phyloP scores from a whole-genome alignment of 2,113 vertebrate genomes.

The Grammatotria lemairii region DNA sequence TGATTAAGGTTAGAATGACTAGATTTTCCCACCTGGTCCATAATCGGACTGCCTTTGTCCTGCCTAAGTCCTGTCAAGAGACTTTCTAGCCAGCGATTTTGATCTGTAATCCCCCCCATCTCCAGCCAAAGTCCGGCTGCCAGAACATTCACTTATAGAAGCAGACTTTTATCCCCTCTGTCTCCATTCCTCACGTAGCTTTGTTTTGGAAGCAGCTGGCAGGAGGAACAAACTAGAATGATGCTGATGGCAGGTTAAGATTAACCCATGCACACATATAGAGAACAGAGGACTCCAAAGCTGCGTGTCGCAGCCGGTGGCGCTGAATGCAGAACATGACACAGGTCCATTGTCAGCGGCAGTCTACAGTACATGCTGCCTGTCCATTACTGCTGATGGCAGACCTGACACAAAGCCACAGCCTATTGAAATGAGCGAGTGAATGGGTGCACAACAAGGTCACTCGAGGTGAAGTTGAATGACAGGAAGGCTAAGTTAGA shows the following conservation, averaged over 20 bases:
- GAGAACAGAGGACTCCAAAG: background rate
- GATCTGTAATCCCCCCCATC: background rate
- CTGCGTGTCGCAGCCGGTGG: background rate
- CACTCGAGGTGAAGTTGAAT: constrained; percentile 35
- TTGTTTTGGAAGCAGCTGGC: background rate
- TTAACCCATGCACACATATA: background rate
- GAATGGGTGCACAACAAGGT: constrained; percentile 43
- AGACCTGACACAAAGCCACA: constrained; percentile 47
- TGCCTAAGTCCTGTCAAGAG: background rate
- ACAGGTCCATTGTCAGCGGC: constrained; percentile 39
- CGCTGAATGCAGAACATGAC: constrained; percentile 45
- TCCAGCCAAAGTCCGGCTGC: background rate
- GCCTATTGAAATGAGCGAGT: constrained; percentile 33
- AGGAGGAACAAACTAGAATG: constrained; percentile 24
- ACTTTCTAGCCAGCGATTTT: background rate
- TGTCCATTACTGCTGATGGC: constrained; percentile 56
- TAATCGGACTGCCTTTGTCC: background rate
- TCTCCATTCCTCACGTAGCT: background rate
- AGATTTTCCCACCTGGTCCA: background rate
- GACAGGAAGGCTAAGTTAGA: background rate
- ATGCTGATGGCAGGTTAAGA: constrained; percentile 26
- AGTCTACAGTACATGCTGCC: constrained; percentile 13
- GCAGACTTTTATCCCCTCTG: background rate
- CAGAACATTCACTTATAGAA: background rate
- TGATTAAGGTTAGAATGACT: background rate